phyloP scores from a whole-genome alignment of 1,140 invertebrate species.

The Drosophila nannoptera region DNA sequence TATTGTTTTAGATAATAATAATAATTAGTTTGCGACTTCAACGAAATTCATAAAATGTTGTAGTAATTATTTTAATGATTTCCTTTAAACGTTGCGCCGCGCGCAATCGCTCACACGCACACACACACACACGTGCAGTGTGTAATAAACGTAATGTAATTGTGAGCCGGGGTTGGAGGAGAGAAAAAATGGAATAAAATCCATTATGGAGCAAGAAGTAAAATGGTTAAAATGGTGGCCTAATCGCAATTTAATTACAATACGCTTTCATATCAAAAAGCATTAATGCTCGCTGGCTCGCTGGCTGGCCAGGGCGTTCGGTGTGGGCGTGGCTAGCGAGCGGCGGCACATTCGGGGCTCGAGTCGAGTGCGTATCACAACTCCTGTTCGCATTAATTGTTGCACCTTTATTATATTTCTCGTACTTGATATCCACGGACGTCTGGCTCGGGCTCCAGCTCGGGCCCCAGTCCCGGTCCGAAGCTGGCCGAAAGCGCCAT shows the following conservation, averaged over 20 bases:
- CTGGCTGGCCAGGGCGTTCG: conserved; percentile 1
- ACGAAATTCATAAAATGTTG: conserved; percentile 72
- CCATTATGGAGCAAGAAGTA: conserved; percentile 76
- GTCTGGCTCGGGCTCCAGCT: neutral
- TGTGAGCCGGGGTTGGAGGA: conserved; percentile 40
- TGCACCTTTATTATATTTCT: conserved; percentile 75
- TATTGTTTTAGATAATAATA: conserved; percentile 52
- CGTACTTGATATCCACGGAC: conserved; percentile 52
- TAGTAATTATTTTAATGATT: conserved; percentile 76
- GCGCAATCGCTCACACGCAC: conserved; percentile 36
- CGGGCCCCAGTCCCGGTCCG: neutral
- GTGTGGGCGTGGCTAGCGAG: conserved; percentile 24
- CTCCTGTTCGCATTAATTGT: conserved; percentile 73
- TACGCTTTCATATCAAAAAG: conserved; percentile 78
- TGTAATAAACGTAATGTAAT: conserved; percentile 61
- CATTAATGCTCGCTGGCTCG: conserved; percentile 55
- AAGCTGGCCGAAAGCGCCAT: conserved; percentile 54
- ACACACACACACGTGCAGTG: conserved; percentile 11
- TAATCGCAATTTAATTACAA: conserved; percentile 79
- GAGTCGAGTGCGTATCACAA: conserved; percentile 50
- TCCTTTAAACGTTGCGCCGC: conserved; percentile 71
- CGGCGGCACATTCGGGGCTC: conserved; percentile 53
- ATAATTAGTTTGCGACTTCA: conserved; percentile 69
- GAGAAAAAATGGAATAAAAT: conserved; percentile 74
- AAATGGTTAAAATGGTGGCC: conserved; percentile 78